phyloP scores from a whole-genome alignment of 1,140 invertebrate genomes.

The Callitettix versicolor region DNA sequence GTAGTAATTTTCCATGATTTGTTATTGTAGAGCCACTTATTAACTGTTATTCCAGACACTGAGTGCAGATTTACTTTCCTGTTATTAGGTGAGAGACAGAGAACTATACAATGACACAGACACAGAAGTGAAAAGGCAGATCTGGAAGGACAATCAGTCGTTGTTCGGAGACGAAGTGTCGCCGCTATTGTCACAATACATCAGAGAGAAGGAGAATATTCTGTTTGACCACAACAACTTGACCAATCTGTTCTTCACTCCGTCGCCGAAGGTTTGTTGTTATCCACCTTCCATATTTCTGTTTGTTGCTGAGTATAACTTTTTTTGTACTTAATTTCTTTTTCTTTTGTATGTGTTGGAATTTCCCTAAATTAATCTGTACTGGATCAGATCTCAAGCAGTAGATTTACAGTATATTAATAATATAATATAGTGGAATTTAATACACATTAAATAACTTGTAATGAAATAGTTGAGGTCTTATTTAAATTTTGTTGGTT shows the following conservation, averaged over 20 bases:
- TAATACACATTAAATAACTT: too few relatives aligned
- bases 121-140: constrained; percentile 93
- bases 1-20: too few relatives aligned
- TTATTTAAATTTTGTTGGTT: too few relatives aligned
- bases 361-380: too few relatives aligned
- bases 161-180: constrained; percentile 96
- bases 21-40: too few relatives aligned
- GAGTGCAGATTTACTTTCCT: too few relatives aligned
- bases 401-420: too few relatives aligned
- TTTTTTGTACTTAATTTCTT: constrained; percentile 1
- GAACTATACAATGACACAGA: constrained; percentile 90
- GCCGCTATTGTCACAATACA: constrained; percentile 84
- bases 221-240: constrained; percentile 85
- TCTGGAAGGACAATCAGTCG: constrained; percentile 96
- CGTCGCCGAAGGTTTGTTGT: constrained; percentile 69
- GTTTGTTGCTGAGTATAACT: too few relatives aligned
- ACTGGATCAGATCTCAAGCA: too few relatives aligned
- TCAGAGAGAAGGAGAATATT: constrained; percentile 84
- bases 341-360: background rate
- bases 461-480: too few relatives aligned
- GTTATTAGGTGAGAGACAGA: constrained; percentile 64
- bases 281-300: background rate
- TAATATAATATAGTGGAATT: too few relatives aligned
- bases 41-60: too few relatives aligned
- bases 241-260: constrained; percentile 80